Percentiles rank a stretch among this genome's conserved stretches.
Conservation (phyloP, 2,113 vertebrate genomes). For the Tragelaphus strepsiceros region DNA sequence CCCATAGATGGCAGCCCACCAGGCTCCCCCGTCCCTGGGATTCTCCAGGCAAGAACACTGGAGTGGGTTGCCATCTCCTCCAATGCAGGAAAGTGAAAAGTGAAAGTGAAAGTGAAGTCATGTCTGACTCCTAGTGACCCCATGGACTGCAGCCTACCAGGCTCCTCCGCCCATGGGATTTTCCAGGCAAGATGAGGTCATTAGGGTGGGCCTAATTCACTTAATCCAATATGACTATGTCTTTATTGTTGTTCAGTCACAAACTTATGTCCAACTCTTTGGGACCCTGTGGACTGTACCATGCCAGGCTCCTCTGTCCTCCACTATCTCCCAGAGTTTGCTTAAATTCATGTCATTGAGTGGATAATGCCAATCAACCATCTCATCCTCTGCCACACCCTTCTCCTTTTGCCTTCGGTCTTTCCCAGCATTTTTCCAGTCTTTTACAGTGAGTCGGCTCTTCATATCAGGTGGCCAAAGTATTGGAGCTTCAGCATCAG, state of each 20-base stretch:
- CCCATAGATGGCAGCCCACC: too few species aligned
- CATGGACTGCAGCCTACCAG: too few species aligned
- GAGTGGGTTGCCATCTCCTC: too few species aligned
- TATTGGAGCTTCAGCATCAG: neutral
- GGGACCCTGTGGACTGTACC: neutral
- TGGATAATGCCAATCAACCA: neutral
- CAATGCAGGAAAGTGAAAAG: too few species aligned
- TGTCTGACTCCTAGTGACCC: too few species aligned
- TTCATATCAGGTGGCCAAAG: neutral
- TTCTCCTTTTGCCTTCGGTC: neutral
- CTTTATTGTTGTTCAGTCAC: neutral
- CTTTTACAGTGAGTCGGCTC: neutral
- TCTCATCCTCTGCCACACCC: neutral
- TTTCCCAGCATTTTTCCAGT: neutral
- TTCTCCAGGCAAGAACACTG: too few species aligned
- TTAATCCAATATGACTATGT: neutral
- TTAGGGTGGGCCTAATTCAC: neutral
- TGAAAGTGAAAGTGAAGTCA: too few species aligned
- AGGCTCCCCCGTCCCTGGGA: too few species aligned
- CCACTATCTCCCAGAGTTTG: neutral
- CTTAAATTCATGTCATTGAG: neutral
- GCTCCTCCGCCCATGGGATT: too few species aligned
- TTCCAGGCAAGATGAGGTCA: neutral
- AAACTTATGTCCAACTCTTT: neutral
- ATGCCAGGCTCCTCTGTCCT: neutral